Percentiles rank a stretch among this genome's conserved stretches.
Conservation (phyloP, 1,140 invertebrate genomes). For the Orius insidiosus region DNA sequence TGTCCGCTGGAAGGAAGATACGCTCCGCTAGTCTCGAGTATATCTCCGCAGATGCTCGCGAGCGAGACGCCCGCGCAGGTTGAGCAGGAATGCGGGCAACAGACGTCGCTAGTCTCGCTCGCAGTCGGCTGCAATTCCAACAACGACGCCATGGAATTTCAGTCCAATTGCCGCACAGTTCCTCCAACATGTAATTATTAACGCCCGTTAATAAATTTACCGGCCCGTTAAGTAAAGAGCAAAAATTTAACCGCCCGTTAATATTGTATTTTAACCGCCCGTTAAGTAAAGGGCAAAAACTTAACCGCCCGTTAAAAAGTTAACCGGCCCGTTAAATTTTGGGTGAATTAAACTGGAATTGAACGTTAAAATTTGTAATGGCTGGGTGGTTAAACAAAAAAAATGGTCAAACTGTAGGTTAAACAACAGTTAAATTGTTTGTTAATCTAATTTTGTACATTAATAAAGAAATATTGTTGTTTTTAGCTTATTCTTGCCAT, state of each 20-base stretch:
- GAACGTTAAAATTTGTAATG: background rate
- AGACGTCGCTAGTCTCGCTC: slow-evolving; percentile 33
- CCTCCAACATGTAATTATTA: slow-evolving; percentile 16
- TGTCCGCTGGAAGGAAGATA: slow-evolving; percentile 33
- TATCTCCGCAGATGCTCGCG: slow-evolving; percentile 11
- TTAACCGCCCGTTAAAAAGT: too few relatives aligned
- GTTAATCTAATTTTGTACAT: background rate
- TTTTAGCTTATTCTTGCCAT: slow-evolving; percentile 44
- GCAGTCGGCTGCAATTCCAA: slow-evolving; percentile 42
- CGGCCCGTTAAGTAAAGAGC: too few relatives aligned
- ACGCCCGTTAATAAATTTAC: too few relatives aligned
- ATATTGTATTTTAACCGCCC: too few relatives aligned
- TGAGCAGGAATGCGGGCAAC: slow-evolving; percentile 18
- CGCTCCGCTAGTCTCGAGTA: slow-evolving; percentile 21
- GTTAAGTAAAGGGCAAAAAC: too few relatives aligned
- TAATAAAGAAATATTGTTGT: background rate
- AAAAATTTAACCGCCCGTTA: too few relatives aligned
- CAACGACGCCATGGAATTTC: slow-evolving; percentile 52
- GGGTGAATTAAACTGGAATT: too few relatives aligned
- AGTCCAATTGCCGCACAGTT: slow-evolving; percentile 34
- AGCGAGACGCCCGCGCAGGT: slow-evolving; percentile 22
- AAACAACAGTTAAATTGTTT: background rate
- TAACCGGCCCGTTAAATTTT: too few relatives aligned
- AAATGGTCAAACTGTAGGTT: too few relatives aligned
- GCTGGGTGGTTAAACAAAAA: background rate